A percentile compares a stretch with the other conserved stretches of the same genome.
Conservation (phyloP, 2,113 vertebrate species). For the Sorex araneus region DNA sequence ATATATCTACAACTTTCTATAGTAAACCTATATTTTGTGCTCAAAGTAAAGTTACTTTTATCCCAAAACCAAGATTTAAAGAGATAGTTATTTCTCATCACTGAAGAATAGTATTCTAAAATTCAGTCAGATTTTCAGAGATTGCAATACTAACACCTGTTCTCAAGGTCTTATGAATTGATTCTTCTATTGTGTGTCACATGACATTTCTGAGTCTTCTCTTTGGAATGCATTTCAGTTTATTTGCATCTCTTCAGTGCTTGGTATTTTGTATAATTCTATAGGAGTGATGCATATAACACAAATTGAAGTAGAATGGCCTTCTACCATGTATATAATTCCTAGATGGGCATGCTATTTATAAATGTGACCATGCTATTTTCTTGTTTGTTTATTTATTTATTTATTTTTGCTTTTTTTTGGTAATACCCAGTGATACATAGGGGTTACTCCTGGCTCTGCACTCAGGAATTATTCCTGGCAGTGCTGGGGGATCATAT, state of each 20-base stretch:
- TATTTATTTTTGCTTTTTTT: too few species aligned
- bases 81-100: neutral
- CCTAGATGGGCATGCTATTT: constrained; percentile 25
- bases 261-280: constrained; percentile 50
- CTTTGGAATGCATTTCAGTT: constrained; percentile 24
- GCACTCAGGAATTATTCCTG: too few species aligned
- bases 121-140: neutral
- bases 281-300: constrained; percentile 45
- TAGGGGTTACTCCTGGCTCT: too few species aligned
- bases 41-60: constrained; percentile 7
- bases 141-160: neutral
- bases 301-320: constrained; percentile 41
- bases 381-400: neutral
- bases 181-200: neutral
- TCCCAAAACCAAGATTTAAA: neutral
- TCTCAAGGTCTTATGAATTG: neutral
- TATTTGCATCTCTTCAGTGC: constrained; percentile 20
- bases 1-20: constrained; percentile 15
- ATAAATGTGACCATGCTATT: neutral
- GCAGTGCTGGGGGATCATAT: too few species aligned
- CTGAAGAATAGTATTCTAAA: neutral
- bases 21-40: neutral
- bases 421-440: too few species aligned
- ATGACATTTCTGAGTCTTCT: neutral
- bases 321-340: constrained; percentile 62